These are phyloP conservation scores for Panopea generosa DNA, from an alignment of 2,888 invertebrate species.

Conservation along the genomic window DNA sequence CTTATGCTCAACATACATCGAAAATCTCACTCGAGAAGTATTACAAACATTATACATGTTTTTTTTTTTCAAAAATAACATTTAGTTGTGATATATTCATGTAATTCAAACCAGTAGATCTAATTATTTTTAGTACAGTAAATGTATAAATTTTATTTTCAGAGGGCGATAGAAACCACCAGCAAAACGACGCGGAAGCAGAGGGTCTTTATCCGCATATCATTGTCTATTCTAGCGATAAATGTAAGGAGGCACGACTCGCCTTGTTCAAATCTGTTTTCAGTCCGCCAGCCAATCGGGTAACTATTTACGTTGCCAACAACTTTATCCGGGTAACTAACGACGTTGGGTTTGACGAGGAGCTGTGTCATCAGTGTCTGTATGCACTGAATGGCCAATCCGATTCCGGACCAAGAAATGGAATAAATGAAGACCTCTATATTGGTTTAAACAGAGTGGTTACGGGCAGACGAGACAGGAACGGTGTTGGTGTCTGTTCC, in stretches of 20 bases:
- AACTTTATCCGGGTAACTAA: slow-evolving; percentile 50
- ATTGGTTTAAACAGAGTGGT: slow-evolving; percentile 48
- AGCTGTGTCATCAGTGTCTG: slow-evolving; percentile 40
- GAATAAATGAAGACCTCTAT: slow-evolving; percentile 29
- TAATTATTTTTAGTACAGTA: too few relatives aligned
- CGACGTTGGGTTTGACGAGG: slow-evolving; percentile 34
- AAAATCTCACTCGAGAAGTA: too few relatives aligned
- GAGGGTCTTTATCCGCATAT: slow-evolving; percentile 27
- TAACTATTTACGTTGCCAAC: slow-evolving; percentile 56
- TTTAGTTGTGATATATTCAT: too few relatives aligned
- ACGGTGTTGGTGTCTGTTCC: slow-evolving; percentile 44
- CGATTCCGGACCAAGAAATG: slow-evolving; percentile 16
- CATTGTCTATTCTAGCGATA: slow-evolving; percentile 40
- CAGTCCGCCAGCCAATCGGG: not conserved
- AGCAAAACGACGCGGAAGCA: slow-evolving; percentile 46
- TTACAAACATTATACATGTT: too few relatives aligned
- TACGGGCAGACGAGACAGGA: not conserved
- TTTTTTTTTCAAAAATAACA: too few relatives aligned
- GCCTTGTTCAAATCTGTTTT: slow-evolving; percentile 10
- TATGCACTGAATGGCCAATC: slow-evolving; percentile 58
- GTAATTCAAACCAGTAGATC: too few relatives aligned
- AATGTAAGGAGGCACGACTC: slow-evolving; percentile 9
- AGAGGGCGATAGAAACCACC: slow-evolving; percentile 43
- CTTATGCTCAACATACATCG: too few relatives aligned
- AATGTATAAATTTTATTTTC: slow-evolving; percentile 5